A percentile compares a stretch with the other conserved stretches of the same genome.
Evolutionary conservation across 2,113 vertebrate species (phyloP).

Genomic region (Ascaphus truei): DNA sequence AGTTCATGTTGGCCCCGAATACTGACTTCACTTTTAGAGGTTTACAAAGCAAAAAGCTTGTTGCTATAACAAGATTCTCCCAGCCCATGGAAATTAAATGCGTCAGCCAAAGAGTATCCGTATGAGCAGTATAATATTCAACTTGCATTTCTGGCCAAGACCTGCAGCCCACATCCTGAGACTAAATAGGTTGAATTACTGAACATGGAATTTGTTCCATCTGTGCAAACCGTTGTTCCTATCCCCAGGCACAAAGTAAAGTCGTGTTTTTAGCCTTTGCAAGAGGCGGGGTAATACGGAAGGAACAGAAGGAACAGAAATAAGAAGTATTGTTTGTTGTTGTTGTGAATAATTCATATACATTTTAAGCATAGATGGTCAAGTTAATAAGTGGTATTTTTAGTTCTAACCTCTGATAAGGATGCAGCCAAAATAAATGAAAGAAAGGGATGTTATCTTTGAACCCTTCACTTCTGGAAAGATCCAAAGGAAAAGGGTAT

Average conservation of each 20-base stretch:
- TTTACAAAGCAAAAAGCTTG: slow-evolving; percentile 22
- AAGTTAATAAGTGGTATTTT: too few relatives aligned
- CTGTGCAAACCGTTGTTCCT: slow-evolving; percentile 44
- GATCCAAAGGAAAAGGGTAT: too few relatives aligned
- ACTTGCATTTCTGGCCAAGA: slow-evolving; percentile 58
- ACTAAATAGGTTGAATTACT: slow-evolving; percentile 57
- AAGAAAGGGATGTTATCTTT: too few relatives aligned
- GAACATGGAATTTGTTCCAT: slow-evolving; percentile 60
- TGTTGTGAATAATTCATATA: rapidly evolving
- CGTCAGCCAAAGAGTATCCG: slow-evolving; percentile 47
- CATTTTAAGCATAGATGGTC: not conserved
- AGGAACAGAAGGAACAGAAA: slow-evolving; percentile 15
- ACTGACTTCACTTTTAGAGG: too few relatives aligned
- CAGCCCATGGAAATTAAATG: slow-evolving; percentile 50
- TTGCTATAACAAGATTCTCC: slow-evolving; percentile 57
- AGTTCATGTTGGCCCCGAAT: too few relatives aligned
- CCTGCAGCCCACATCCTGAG: slow-evolving; percentile 61
- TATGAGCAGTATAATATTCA: slow-evolving; percentile 46
- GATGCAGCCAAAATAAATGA: too few relatives aligned
- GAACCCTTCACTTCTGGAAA: too few relatives aligned
- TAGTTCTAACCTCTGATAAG: too few relatives aligned
- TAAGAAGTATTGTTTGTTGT: not conserved
- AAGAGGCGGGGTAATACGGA: slow-evolving; percentile 26
- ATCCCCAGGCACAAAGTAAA: slow-evolving; percentile 44
- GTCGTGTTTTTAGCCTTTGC: slow-evolving; percentile 34